Evolutionary conservation across 2,797 vertebrate species (phyloP), one percentile per base, ranked within the genome.

Genomic region (Sus cebifrons): DNA sequence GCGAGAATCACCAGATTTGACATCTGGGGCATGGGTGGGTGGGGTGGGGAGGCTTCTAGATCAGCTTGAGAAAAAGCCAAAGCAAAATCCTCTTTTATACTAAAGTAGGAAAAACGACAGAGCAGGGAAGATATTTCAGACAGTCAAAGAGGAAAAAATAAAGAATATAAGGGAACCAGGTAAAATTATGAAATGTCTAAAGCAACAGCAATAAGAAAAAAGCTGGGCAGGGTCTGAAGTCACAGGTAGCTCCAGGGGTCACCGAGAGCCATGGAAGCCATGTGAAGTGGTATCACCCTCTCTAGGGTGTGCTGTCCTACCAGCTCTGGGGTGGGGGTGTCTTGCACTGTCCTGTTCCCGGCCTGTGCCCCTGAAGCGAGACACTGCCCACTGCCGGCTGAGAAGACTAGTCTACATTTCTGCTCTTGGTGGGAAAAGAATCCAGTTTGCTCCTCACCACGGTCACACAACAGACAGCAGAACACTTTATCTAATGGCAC

Each of bases 401-500:
- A 5, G 81, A 93, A 85, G 92, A 94, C 92, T 92, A 54, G 29
- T 14, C 15, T 29, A 9, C 36, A 95, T 70, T 91, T 75, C 92
- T 71, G 75, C 0, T 9, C 12, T 0, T 0, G 79, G 86, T 49
- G 75, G 95, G 77, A 70, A 96, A 62, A 94, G 67, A 95, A 62
- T 5, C 6, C 2, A 60, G 85, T 60, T 25, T 78, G 78, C 65
- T 18, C 96, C 96, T 96, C 21, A 86, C 84, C 25, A 60, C 0
- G 0, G 0, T 6, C 96, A 74, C 5, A 32, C 95, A 90, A 64
- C 32, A 95, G 98, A 78, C 44, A 65, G 65, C 68, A 90, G 89
- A 67, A 95, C 0, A 13, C 75, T 96, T 94, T 68, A 81, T 78
- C 83, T 73, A 32, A 32, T 32, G 88, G 83, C 62, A 85, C 96